A percentile compares a stretch with the other conserved stretches of the same genome.
Evolutionary conservation across 2,797 vertebrate genomes (phyloP).

Genomic region (Helarctos malayanus): DNA sequence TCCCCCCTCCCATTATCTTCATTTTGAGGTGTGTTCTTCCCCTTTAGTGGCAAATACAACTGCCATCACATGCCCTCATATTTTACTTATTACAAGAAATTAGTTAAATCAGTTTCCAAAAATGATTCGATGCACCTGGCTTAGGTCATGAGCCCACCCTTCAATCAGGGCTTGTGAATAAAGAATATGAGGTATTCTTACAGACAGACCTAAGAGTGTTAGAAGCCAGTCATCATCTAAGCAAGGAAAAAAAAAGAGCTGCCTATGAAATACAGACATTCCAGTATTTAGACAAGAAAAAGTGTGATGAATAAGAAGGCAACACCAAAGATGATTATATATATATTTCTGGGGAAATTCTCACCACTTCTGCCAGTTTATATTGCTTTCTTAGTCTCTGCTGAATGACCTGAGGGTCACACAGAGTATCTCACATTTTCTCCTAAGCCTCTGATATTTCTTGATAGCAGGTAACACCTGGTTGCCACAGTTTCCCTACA

Average conservation of each 20-base stretch:
- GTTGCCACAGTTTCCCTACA: not conserved
- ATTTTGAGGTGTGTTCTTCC: not conserved
- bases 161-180: not conserved
- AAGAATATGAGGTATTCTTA: not conserved
- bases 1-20: not conserved
- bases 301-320: not conserved
- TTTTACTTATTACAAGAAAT: not conserved
- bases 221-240: not conserved
- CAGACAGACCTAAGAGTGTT: not conserved
- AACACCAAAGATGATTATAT: not conserved
- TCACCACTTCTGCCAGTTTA: not conserved
- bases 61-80: not conserved
- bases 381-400: not conserved
- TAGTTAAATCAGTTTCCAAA: not conserved
- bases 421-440: not conserved
- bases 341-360: not conserved
- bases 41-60: not conserved
- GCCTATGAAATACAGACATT: not conserved
- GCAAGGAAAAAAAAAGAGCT: not conserved
- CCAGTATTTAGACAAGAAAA: not conserved
- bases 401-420: not conserved
- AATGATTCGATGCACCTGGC: not conserved
- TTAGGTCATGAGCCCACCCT: not conserved
- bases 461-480: not conserved
- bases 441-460: not conserved